Percentiles rank a stretch among this genome's conserved stretches.
These are phyloP conservation scores for Smutsia gigantea DNA, from an alignment of 2,797 vertebrate genomes.

Conservation along the genomic window DNA sequence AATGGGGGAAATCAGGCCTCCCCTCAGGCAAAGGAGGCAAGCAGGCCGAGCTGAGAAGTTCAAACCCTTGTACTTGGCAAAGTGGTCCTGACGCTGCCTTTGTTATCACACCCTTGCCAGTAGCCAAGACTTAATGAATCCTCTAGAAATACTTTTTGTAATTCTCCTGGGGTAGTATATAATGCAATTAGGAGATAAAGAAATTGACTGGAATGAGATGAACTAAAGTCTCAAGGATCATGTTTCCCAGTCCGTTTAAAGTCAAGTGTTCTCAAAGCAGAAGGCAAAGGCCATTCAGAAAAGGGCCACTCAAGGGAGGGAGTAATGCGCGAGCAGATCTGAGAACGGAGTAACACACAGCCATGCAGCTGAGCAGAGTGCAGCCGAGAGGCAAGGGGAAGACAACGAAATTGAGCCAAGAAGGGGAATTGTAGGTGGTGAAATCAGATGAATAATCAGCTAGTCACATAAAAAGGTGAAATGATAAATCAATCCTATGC, in stretches of 20 bases:
- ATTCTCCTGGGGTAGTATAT: neutral
- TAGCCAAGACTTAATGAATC: neutral
- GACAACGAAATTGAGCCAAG: neutral
- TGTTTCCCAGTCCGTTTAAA: neutral
- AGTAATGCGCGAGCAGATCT: fast-evolving
- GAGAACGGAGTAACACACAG: neutral
- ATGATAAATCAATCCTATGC: neutral
- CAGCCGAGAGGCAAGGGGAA: neutral
- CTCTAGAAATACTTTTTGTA: neutral
- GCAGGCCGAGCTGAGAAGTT: neutral
- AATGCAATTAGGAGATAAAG: conserved; percentile 56
- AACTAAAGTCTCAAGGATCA: neutral
- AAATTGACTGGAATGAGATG: neutral
- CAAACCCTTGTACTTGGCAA: neutral
- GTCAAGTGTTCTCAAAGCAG: neutral
- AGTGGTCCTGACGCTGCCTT: fast-evolving
- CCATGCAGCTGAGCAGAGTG: fast-evolving
- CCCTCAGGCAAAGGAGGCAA: neutral
- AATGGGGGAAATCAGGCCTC: neutral
- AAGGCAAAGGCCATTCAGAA: neutral
- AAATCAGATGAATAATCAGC: neutral
- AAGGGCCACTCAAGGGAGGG: neutral
- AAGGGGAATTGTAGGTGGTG: fast-evolving
- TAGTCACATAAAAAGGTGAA: neutral
- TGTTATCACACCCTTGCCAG: neutral